Base-by-base conservation (phyloP, 2,888 invertebrate species). In the Oscheius sp. region DNA sequence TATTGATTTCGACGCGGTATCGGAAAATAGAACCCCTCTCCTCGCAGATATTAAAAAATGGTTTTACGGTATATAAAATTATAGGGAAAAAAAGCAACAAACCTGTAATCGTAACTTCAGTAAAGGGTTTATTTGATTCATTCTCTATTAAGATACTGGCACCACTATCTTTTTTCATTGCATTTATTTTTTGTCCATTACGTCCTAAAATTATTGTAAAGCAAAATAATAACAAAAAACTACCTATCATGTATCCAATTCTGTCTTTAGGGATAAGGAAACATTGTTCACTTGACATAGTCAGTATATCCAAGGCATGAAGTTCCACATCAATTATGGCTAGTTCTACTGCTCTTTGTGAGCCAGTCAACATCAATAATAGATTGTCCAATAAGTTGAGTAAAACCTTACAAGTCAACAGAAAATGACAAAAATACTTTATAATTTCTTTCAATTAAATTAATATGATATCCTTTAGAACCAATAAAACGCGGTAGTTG, bases 221-320 rank as follows among this genome's bases (percentile, higher is more conserved):
- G 20, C 14, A 8, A 20, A 8, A 32, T 41, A 41, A 12, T 17
- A 20, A 41, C 12, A 36, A 9, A 9, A 36, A 41, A 41, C n/a
- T 14, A 64, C 64, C 64, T 17, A 64, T 64, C n/a, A 64, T 20
- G 38, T 64, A 64, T 20, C 64, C 64, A n/a, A 64, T 41, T 22
- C 26, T 26, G 41, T 45, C 30, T 33, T 50, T 22, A 1, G 64
- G 64, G 28, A 64, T 51, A n/a, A 14, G 1, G 26, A 64, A 64
- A 8, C 28, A n/a, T 33, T 64, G 64, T 5, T 14, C 36, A 14
- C 28, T 44, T 8, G 38, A 22, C 20, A 8, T 6, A 20, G 24
- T 17, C 6, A 59, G 30, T 28, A 59, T 59, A 2, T 8, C 14
- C 41, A 59, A 20, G 17, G 59, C 59, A 30, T 59, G 59, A 2